Percentiles rank a stretch among this genome's conserved stretches.
These are phyloP conservation scores for Amphipoea lucens DNA, from an alignment of 2,888 invertebrate genomes.

Conservation along the genomic window DNA sequence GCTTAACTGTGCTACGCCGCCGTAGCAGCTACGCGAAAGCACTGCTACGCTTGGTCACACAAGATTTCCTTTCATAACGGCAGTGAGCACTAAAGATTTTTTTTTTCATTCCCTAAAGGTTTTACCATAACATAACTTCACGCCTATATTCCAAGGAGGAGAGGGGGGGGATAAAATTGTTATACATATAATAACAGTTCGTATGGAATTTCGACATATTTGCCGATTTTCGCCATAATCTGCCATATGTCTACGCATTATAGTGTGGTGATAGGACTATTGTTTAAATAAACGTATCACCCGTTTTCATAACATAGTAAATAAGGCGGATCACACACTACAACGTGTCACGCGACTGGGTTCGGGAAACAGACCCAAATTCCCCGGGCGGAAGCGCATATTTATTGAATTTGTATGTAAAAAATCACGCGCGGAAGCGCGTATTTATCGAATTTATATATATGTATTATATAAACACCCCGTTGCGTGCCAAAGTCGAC, in stretches of 20 bases:
- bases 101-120: not conserved
- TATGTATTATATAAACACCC: too few species aligned
- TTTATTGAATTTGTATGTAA: too few species aligned
- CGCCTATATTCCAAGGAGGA: not conserved
- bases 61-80: not conserved
- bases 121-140: not conserved
- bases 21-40: constrained; percentile 10
- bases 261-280: not conserved
- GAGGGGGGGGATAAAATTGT: not conserved
- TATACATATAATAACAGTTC: not conserved
- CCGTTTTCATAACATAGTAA: not conserved
- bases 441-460: too few species aligned
- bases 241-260: not conserved
- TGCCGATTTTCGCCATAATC: too few species aligned
- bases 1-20: constrained; percentile 15
- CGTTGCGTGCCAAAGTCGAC: not conserved
- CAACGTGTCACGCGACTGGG: too few species aligned
- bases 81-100: not conserved
- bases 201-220: not conserved
- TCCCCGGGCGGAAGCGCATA: too few species aligned
- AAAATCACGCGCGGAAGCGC: too few species aligned
- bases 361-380: too few species aligned
- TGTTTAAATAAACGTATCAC: not conserved
- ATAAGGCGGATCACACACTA: not conserved
- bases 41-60: not conserved